These are phyloP conservation scores for Diplogasteroides magnus DNA, from an alignment of 1,140 invertebrate species.

Conservation along the genomic window DNA sequence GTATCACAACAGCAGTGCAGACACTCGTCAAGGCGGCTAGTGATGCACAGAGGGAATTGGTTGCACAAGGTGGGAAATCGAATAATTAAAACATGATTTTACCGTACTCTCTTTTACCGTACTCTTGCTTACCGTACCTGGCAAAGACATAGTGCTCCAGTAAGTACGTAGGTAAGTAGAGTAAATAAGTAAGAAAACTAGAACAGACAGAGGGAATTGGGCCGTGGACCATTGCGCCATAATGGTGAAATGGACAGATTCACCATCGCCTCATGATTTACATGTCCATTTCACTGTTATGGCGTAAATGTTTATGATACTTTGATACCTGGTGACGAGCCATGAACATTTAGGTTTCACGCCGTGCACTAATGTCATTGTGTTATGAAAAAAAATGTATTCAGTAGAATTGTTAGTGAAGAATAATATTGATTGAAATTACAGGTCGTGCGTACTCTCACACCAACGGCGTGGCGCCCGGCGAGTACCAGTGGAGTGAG, in stretches of 20 bases:
- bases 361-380: too few relatives aligned
- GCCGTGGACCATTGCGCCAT: too few relatives aligned
- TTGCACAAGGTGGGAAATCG: slow-evolving; percentile 37
- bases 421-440: too few relatives aligned
- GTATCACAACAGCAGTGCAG: slow-evolving; percentile 90
- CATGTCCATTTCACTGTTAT: too few relatives aligned
- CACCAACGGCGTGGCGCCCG: slow-evolving; percentile 57
- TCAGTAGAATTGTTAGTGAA: slow-evolving; percentile 10
- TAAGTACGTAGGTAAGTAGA: too few relatives aligned
- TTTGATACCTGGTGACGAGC: too few relatives aligned
- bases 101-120: slow-evolving; percentile 14
- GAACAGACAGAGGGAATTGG: too few relatives aligned
- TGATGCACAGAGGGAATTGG: slow-evolving; percentile 69
- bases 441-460: not conserved
- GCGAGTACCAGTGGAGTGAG: slow-evolving; percentile 98
- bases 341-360: too few relatives aligned
- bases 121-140: not conserved
- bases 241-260: too few relatives aligned
- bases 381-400: not conserved
- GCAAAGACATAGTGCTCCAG: not conserved
- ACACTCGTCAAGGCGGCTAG: slow-evolving; percentile 91
- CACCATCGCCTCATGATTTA: too few relatives aligned
- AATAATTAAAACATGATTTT: not conserved
- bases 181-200: too few relatives aligned
- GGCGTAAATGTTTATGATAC: too few relatives aligned